phyloP scores from a whole-genome alignment of 2,888 invertebrate species.

The Xestia ashworthii region DNA sequence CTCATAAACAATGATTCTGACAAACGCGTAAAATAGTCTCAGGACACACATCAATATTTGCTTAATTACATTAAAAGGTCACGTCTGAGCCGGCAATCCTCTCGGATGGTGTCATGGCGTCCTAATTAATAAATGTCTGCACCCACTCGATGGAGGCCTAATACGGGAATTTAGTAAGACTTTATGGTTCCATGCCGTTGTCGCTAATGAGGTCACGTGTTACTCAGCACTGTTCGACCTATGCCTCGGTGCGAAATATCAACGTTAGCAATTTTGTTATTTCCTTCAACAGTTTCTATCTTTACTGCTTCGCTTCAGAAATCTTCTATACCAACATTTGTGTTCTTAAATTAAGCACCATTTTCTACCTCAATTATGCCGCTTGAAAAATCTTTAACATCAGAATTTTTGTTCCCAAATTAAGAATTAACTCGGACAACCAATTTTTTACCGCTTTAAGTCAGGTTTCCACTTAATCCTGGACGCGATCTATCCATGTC shows the following conservation, averaged over 20 bases:
- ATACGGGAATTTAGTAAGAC: slow-evolving; percentile 74
- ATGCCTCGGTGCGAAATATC: slow-evolving; percentile 37
- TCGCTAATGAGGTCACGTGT: slow-evolving; percentile 76
- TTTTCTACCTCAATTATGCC: neutral
- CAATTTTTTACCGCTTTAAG: slow-evolving; percentile 17
- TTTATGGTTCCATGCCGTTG: slow-evolving; percentile 73
- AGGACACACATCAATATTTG: slow-evolving; percentile 43
- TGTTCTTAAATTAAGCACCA: neutral
- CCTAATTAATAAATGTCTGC: slow-evolving; percentile 75
- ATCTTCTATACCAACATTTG: neutral
- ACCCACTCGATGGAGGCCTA: slow-evolving; percentile 65
- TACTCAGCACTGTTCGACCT: slow-evolving; percentile 53
- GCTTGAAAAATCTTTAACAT: neutral
- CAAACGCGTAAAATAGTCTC: slow-evolving; percentile 21
- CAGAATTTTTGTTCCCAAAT: slow-evolving; percentile 11
- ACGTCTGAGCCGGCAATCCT: slow-evolving; percentile 48
- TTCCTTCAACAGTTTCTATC: neutral
- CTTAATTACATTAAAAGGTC: slow-evolving; percentile 60
- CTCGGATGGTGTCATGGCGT: slow-evolving; percentile 62
- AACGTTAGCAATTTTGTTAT: slow-evolving; percentile 15
- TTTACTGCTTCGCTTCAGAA: neutral
- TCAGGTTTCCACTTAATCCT: slow-evolving; percentile 32
- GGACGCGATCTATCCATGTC: slow-evolving; percentile 42
- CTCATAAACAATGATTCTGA: neutral
- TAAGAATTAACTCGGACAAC: neutral